These are phyloP conservation scores for Carterocephalus palaemon DNA, from an alignment of 2,888 invertebrate genomes.

Conservation along the genomic window DNA sequence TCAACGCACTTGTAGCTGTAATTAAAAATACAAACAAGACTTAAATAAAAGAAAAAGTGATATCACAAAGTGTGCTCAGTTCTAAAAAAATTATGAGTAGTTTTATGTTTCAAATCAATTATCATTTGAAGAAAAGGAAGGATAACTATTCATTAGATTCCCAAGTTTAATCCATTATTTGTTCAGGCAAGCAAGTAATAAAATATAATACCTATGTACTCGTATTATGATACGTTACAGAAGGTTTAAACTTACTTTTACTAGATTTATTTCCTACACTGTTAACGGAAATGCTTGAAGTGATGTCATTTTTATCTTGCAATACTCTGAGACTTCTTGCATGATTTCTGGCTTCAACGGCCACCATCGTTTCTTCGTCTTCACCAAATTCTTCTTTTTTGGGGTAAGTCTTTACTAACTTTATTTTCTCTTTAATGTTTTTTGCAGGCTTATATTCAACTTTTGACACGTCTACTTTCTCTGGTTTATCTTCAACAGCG, in stretches of 20 bases:
- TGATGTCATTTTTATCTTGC: conserved; percentile 70
- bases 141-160: no score
- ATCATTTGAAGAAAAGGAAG: no score
- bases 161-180: no score
- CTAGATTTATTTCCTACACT: conserved; percentile 76
- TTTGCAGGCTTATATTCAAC: conserved; percentile 65
- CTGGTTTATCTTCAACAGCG: conserved; percentile 71
- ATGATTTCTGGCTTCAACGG: conserved; percentile 78
- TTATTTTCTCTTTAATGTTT: conserved; percentile 76
- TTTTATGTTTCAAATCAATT: no score
- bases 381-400: conserved; percentile 69
- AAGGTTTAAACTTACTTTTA: conserved; percentile 48
- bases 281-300: conserved; percentile 80
- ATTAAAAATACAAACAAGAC: conserved; percentile 13
- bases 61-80: no score
- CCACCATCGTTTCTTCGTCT: conserved; percentile 80
- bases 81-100: no score
- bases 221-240: neutral
- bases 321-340: conserved; percentile 62
- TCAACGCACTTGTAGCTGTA: conserved; percentile 75
- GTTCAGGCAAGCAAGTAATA: no score
- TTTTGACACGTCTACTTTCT: conserved; percentile 58
- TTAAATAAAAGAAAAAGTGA: no score
- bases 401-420: conserved; percentile 71
- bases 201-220: no score